Percentiles rank a stretch among this genome's conserved stretches.
Evolutionary conservation across 1,140 invertebrate species (phyloP).

Genomic region (Oscheius sp.): DNA sequence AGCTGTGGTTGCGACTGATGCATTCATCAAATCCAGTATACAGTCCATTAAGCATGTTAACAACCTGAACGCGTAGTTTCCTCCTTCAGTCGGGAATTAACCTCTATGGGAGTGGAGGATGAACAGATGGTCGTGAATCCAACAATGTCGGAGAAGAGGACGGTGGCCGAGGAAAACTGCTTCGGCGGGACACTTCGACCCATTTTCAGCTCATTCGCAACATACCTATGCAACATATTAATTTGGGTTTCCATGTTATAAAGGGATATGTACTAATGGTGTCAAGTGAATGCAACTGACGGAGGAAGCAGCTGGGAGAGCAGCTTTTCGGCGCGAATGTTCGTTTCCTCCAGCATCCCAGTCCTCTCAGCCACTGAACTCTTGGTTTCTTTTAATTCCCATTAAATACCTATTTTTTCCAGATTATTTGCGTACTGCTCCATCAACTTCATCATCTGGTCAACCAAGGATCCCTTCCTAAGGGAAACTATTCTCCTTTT

Average conservation of each 20-base stretch:
- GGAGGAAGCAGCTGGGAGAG: conserved; percentile 55
- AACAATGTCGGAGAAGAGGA: conserved; percentile 89
- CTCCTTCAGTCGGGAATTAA: conserved; percentile 35
- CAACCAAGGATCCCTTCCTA: conserved; percentile 57
- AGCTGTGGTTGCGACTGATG: conserved; percentile 58
- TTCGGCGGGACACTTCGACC: conserved; percentile 58
- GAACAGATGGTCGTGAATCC: conserved; percentile 73
- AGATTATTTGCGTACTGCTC: conserved; percentile 91
- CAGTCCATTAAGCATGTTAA: conserved; percentile 63
- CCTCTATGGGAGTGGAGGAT: conserved; percentile 61
- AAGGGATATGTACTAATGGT: background rate
- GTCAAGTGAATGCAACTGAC: conserved; percentile 17
- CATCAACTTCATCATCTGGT: conserved; percentile 61
- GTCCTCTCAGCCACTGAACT: conserved; percentile 94
- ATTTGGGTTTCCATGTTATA: background rate
- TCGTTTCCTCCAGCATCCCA: conserved; percentile 62
- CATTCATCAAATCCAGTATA: conserved; percentile 63
- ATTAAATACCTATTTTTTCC: conserved; percentile 81
- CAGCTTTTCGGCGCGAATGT: conserved; percentile 55
- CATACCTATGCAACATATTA: conserved; percentile 55
- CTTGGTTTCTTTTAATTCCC: no score
- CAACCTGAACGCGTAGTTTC: conserved; percentile 24
- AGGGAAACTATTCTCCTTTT: conserved; percentile 8
- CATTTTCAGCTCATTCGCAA: conserved; percentile 57
- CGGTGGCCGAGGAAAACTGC: conserved; percentile 70